Evolutionary conservation across 2,888 invertebrate genomes (phyloP).

Genomic region (Amitus sp.): DNA sequence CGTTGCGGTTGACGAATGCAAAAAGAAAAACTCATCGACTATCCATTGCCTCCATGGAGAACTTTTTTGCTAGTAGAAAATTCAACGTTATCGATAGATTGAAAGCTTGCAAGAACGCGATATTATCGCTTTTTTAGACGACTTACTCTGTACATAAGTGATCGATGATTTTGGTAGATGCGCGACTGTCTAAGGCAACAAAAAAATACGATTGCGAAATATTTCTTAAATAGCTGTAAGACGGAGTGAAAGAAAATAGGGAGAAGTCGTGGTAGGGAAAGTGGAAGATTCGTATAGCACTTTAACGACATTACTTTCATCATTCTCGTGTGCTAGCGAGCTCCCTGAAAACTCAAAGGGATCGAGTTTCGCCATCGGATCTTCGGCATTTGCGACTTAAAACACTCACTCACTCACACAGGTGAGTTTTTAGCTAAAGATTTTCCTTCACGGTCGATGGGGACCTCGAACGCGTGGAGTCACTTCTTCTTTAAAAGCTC

Average conservation of each 20-base stretch:
- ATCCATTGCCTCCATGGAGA: too few species aligned
- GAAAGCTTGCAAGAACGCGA: too few species aligned
- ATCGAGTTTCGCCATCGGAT: constrained; percentile 1
- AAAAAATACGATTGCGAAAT: not conserved
- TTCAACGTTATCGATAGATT: too few species aligned
- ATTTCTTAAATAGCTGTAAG: not conserved
- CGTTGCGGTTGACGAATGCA: too few species aligned
- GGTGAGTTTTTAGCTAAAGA: constrained; percentile 1
- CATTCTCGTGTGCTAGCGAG: constrained; percentile 10
- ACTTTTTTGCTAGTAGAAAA: too few species aligned
- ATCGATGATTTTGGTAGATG: too few species aligned
- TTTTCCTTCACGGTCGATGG: not conserved
- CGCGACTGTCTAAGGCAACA: not conserved
- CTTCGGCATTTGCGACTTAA: not conserved
- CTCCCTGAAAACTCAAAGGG: constrained; percentile 7
- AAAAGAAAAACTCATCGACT: too few species aligned
- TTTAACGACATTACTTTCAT: constrained; percentile 25
- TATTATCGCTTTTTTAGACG: too few species aligned
- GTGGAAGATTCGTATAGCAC: constrained; percentile 6
- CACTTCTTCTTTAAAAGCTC: not conserved
- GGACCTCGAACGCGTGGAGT: too few species aligned
- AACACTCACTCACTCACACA: constrained; percentile 5
- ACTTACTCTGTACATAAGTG: not conserved
- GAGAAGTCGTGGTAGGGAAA: not conserved
- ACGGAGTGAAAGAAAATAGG: not conserved